Conservation (phyloP, 2,888 invertebrate genomes). For the Azorinus chamasolen region DNA sequence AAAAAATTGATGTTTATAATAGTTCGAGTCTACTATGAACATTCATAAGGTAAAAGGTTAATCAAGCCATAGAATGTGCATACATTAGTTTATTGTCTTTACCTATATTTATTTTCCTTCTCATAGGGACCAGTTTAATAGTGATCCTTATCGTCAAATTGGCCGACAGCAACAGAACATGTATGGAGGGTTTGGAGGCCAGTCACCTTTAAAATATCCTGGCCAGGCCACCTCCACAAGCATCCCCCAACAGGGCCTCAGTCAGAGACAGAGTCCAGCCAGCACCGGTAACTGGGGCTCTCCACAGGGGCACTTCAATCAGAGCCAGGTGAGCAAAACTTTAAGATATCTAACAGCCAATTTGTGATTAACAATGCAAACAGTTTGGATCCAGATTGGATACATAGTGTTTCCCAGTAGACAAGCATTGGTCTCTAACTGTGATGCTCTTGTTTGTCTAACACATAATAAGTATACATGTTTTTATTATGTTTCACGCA, state of each 20-base stretch:
- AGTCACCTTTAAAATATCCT: conserved; percentile 78
- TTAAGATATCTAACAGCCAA: neutral
- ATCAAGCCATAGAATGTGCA: too few species aligned
- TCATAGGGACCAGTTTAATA: conserved; percentile 52
- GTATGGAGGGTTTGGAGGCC: conserved; percentile 73
- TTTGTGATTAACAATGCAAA: too few species aligned
- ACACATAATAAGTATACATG: too few species aligned
- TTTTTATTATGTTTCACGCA: too few species aligned
- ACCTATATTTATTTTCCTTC: too few species aligned
- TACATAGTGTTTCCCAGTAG: neutral
- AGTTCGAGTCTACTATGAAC: too few species aligned
- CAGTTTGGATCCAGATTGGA: too few species aligned
- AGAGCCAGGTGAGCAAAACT: conserved; percentile 77
- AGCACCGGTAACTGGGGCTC: conserved; percentile 73
- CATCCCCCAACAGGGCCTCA: conserved; percentile 67
- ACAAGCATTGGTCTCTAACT: too few species aligned
- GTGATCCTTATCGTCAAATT: conserved; percentile 64
- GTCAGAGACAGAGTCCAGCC: conserved; percentile 75
- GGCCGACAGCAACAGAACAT: conserved; percentile 62
- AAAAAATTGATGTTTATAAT: too few species aligned
- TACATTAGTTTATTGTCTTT: too few species aligned
- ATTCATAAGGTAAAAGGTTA: too few species aligned
- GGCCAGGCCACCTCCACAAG: conserved; percentile 71
- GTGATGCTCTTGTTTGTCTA: too few species aligned
- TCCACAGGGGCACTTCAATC: conserved; percentile 72